These are phyloP conservation scores for Atta cephalotes DNA, from an alignment of 1,140 invertebrate genomes.

Conservation along the genomic window DNA sequence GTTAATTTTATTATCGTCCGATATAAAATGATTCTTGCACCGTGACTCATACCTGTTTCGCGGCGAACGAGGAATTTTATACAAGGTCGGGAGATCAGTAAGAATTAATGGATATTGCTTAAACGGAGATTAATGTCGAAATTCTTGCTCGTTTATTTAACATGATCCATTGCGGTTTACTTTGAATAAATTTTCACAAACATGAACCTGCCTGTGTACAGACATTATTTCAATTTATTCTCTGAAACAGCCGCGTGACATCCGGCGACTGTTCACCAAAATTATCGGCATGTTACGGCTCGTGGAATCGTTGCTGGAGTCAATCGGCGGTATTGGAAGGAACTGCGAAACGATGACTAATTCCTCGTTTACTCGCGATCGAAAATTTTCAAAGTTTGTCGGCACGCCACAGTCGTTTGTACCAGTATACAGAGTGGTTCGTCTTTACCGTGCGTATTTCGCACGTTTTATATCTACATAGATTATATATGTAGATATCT, in stretches of 20 bases:
- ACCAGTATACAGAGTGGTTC: slow-evolving; percentile 21
- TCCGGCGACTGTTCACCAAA: not conserved
- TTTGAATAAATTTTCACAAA: slow-evolving; percentile 8
- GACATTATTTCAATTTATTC: not conserved
- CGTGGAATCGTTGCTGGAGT: slow-evolving; percentile 39
- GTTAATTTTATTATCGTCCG: slow-evolving; percentile 49
- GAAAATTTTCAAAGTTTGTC: slow-evolving; percentile 73
- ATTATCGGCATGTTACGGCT: slow-evolving; percentile 21
- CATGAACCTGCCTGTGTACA: not conserved
- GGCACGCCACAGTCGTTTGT: slow-evolving; percentile 68
- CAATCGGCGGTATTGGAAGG: slow-evolving; percentile 10
- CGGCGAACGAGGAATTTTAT: slow-evolving; percentile 23
- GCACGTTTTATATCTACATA: not conserved
- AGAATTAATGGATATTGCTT: slow-evolving; percentile 16
- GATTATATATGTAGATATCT: not conserved
- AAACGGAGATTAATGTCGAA: not conserved
- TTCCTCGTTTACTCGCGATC: slow-evolving; percentile 47
- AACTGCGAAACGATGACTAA: slow-evolving; percentile 46
- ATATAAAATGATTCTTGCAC: slow-evolving; percentile 26
- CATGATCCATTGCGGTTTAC: not conserved
- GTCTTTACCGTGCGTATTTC: not conserved
- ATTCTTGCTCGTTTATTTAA: slow-evolving; percentile 23
- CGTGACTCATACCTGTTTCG: slow-evolving; percentile 38
- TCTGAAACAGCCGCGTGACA: slow-evolving; percentile 7
- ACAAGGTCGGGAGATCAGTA: slow-evolving; percentile 17